Conservation (phyloP, 1,140 invertebrate genomes). For the Zaprionus tsacasi region DNA sequence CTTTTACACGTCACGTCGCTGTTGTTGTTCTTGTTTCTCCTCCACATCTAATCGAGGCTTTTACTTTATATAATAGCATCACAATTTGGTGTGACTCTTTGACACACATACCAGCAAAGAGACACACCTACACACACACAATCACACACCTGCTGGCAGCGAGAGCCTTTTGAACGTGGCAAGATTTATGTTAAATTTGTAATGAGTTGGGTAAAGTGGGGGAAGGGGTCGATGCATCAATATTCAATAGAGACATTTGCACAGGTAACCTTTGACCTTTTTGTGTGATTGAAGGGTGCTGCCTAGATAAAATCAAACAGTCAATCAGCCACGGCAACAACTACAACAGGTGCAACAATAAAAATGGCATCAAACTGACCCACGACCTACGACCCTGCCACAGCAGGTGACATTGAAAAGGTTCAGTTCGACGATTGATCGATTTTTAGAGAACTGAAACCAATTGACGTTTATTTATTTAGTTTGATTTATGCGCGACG, state of each 20-base stretch:
- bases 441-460: slow-evolving; percentile 4
- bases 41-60: slow-evolving; percentile 61
- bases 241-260: slow-evolving; percentile 59
- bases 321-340: slow-evolving; percentile 12
- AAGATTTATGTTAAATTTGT: slow-evolving; percentile 76
- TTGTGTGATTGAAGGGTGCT: slow-evolving; percentile 11
- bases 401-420: slow-evolving; percentile 48
- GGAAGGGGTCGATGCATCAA: slow-evolving; percentile 60
- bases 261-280: slow-evolving; percentile 59
- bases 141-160: slow-evolving; percentile 15
- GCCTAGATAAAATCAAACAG: slow-evolving; percentile 41
- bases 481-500: slow-evolving; percentile 59
- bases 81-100: slow-evolving; percentile 70
- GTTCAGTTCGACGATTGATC: slow-evolving; percentile 40
- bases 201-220: slow-evolving; percentile 37
- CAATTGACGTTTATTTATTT: slow-evolving; percentile 59
- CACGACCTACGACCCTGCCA: neutral
- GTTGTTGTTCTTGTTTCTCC: slow-evolving; percentile 5
- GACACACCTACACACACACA: slow-evolving; percentile 6
- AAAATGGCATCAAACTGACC: slow-evolving; percentile 11
- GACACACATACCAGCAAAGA: slow-evolving; percentile 58
- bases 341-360: slow-evolving; percentile 50
- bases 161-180: slow-evolving; percentile 2
- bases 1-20: slow-evolving; percentile 43
- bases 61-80: slow-evolving; percentile 67